Percentiles rank a stretch among this genome's conserved stretches.
Evolutionary conservation across 2,113 vertebrate genomes (phyloP).

Genomic region (Triplophysa siluroides): DNA sequence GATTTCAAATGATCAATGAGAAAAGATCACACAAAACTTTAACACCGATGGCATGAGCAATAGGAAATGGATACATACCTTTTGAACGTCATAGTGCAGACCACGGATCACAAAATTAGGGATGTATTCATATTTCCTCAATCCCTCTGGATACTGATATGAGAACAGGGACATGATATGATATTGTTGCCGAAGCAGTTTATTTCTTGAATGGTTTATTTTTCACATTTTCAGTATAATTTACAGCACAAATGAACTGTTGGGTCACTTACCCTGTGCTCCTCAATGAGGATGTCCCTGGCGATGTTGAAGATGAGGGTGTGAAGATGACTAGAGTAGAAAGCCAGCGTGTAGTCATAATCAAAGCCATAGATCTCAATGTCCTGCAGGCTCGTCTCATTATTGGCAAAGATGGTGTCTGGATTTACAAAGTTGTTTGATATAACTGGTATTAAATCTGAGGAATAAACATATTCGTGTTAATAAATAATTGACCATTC

Average conservation of each 20-base stretch:
- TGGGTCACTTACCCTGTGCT: slow-evolving; percentile 84
- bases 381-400: slow-evolving; percentile 93
- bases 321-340: slow-evolving; percentile 94
- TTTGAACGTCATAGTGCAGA: slow-evolving; percentile 97
- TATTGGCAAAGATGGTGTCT: slow-evolving; percentile 95
- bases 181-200: background rate
- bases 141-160: slow-evolving; percentile 86
- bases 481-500: slow-evolving; percentile 3
- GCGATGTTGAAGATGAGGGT: slow-evolving; percentile 94
- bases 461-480: background rate
- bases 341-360: slow-evolving; percentile 96
- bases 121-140: slow-evolving; percentile 90
- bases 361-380: slow-evolving; percentile 97
- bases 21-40: background rate
- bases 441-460: slow-evolving; percentile 82
- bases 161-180: slow-evolving; percentile 35
- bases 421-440: slow-evolving; percentile 85
- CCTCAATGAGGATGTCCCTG: slow-evolving; percentile 89
- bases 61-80: slow-evolving; percentile 74
- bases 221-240: background rate
- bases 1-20: background rate
- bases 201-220: too few relatives aligned
- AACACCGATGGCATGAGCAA: background rate
- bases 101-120: slow-evolving; percentile 92
- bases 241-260: background rate